These are phyloP conservation scores for Ancistrus triradiatus DNA, from an alignment of 2,113 vertebrate species.

Conservation along the genomic window DNA sequence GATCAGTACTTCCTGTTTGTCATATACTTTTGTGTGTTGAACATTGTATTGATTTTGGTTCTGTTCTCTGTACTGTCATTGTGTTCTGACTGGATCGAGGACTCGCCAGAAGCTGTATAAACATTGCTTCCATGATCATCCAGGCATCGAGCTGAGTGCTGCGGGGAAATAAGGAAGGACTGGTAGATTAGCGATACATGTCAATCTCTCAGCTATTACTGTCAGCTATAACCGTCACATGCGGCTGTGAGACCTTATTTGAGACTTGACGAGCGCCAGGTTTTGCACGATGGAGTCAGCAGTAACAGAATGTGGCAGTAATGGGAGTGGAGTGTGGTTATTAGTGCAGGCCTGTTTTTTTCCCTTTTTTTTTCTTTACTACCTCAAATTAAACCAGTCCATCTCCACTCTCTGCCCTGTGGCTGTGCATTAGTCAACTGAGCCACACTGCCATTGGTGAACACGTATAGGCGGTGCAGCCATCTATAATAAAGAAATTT, in stretches of 20 bases:
- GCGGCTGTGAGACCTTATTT: slow-evolving; percentile 11
- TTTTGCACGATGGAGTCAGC: slow-evolving; percentile 2
- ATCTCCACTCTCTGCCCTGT: slow-evolving; percentile 25
- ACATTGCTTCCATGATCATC: slow-evolving; percentile 32
- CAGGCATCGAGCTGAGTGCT: slow-evolving; percentile 6
- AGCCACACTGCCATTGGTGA: slow-evolving; percentile 3
- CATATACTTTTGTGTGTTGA: slow-evolving; percentile 29
- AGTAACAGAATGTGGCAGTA: slow-evolving; percentile 11
- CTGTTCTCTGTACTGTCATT: slow-evolving; percentile 8
- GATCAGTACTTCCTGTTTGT: not conserved
- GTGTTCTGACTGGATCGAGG: slow-evolving; percentile 9
- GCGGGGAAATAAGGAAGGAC: slow-evolving; percentile 20
- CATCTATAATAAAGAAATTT: slow-evolving; percentile 3
- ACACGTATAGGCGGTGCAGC: not conserved
- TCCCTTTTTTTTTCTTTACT: too few species aligned
- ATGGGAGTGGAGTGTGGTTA: slow-evolving; percentile 9
- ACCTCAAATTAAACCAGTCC: slow-evolving; percentile 42
- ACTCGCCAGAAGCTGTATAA: slow-evolving; percentile 18
- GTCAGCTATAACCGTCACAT: slow-evolving; percentile 23
- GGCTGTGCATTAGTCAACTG: slow-evolving; percentile 22
- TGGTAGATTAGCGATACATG: slow-evolving; percentile 5
- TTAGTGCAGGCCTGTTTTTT: slow-evolving; percentile 37
- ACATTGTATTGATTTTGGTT: slow-evolving; percentile 48
- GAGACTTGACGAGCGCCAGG: not conserved
- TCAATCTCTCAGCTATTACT: slow-evolving; percentile 33